These are phyloP conservation scores for Paralichthys olivaceus DNA, from an alignment of 2,113 vertebrate genomes.

Conservation along the genomic window DNA sequence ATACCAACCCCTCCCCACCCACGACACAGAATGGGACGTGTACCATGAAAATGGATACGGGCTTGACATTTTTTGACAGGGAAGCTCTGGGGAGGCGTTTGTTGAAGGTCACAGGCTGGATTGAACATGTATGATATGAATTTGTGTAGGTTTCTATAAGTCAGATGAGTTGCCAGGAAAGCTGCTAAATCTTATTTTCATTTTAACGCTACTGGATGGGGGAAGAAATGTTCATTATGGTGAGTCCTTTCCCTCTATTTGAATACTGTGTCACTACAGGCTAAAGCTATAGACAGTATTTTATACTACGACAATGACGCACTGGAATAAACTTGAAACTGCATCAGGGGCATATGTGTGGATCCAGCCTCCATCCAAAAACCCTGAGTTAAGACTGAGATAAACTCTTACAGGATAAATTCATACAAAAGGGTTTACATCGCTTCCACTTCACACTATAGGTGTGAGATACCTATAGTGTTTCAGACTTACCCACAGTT, in stretches of 20 bases:
- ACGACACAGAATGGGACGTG: slow-evolving; percentile 10
- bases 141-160: neutral
- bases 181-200: neutral
- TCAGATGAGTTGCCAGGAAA: neutral
- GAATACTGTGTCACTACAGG: neutral
- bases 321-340: neutral
- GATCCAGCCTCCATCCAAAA: neutral
- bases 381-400: neutral
- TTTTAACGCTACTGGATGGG: neutral
- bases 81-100: slow-evolving; percentile 13
- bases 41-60: neutral
- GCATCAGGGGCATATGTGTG: neutral
- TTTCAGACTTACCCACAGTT: no score
- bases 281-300: neutral
- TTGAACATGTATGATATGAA: slow-evolving; percentile 3
- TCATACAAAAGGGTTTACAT: neutral
- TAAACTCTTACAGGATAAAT: neutral
- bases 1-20: neutral
- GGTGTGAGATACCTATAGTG: no score
- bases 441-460: neutral
- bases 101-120: slow-evolving; percentile 34
- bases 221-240: neutral
- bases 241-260: neutral
- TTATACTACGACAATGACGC: neutral
- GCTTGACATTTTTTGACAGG: slow-evolving; percentile 21